Conservation (phyloP, 2,888 invertebrate species). For the Ptilodon capucinus region DNA sequence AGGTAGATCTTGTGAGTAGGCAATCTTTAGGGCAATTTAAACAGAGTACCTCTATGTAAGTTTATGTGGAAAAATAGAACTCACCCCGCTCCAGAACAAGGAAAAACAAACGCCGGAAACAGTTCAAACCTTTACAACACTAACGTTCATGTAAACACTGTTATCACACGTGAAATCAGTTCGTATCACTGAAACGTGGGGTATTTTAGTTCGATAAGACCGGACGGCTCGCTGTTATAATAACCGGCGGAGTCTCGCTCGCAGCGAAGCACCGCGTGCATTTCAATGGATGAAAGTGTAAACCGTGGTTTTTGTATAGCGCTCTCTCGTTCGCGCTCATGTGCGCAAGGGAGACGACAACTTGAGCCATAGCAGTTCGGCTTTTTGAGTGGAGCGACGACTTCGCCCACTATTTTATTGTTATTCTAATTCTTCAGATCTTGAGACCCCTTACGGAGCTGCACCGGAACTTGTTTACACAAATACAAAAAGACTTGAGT, state of each 20-base stretch:
- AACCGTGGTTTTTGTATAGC: constrained; percentile 80
- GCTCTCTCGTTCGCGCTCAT: constrained; percentile 60
- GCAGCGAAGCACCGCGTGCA: constrained; percentile 75
- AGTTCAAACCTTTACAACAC: constrained; percentile 31
- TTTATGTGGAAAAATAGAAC: constrained; percentile 12
- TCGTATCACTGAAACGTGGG: constrained; percentile 49
- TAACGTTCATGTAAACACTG: constrained; percentile 33
- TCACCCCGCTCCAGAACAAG: constrained; percentile 27
- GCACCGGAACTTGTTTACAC: constrained; percentile 16
- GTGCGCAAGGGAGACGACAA: constrained; percentile 55
- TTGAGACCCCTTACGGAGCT: constrained; percentile 32
- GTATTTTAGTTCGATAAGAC: constrained; percentile 61
- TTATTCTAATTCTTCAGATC: constrained; percentile 60
- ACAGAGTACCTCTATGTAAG: constrained; percentile 2
- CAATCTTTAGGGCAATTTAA: neutral
- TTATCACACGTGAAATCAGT: constrained; percentile 48
- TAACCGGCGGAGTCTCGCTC: constrained; percentile 72
- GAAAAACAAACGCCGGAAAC: constrained; percentile 12
- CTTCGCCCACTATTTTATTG: constrained; percentile 74
- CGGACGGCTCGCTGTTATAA: constrained; percentile 63
- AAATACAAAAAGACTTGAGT: constrained; percentile 11
- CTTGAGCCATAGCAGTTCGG: constrained; percentile 51
- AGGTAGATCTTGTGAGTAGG: too few relatives aligned
- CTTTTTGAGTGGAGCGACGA: constrained; percentile 62
- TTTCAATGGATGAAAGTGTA: constrained; percentile 81